phyloP scores from a whole-genome alignment of 2,113 vertebrate genomes.

The Puma concolor region DNA sequence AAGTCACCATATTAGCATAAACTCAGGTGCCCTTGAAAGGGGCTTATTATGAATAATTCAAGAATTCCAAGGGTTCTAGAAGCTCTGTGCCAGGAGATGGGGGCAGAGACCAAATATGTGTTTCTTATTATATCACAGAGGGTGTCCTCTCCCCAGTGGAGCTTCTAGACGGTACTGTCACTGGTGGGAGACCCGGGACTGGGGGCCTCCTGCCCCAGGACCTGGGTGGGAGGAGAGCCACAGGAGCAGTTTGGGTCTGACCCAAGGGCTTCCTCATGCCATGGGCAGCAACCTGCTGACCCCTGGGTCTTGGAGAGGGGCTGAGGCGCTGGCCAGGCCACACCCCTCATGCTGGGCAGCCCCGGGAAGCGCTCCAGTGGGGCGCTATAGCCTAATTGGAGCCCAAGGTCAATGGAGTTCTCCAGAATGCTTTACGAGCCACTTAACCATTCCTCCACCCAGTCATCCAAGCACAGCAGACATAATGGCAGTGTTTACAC shows the following conservation, averaged over 20 bases:
- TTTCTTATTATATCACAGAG: neutral
- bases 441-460: constrained; percentile 46
- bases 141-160: neutral
- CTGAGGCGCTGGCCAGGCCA: neutral
- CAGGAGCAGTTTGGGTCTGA: neutral
- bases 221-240: rapidly evolving
- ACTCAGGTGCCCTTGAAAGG: neutral
- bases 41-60: neutral
- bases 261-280: neutral
- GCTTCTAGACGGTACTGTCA: neutral
- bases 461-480: neutral
- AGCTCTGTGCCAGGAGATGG: neutral
- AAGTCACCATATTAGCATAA: neutral
- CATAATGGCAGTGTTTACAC: constrained; percentile 64
- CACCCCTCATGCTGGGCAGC: neutral
- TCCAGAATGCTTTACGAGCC: constrained; percentile 40
- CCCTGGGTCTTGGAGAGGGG: rapidly evolving
- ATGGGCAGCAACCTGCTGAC: neutral
- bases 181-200: neutral
- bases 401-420: neutral
- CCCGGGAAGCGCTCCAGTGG: neutral
- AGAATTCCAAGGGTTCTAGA: neutral
- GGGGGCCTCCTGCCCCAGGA: neutral
- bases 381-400: neutral
- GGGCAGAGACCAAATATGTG: neutral